Evolutionary conservation across 2,113 vertebrate species (phyloP).

Genomic region (Acanthochromis polyacanthus): DNA sequence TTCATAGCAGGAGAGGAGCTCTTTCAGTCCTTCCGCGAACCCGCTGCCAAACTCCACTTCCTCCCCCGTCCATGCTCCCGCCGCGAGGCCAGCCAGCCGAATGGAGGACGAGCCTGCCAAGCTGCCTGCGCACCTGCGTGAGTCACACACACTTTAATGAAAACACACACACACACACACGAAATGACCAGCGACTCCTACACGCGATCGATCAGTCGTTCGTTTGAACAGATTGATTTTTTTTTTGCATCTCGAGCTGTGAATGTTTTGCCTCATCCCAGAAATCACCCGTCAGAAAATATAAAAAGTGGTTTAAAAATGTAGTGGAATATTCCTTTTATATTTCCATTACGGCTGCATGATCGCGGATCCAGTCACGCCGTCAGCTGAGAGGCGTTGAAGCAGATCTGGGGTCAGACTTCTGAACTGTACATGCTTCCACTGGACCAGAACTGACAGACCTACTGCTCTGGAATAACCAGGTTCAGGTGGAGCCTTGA

Average conservation of each 20-base stretch:
- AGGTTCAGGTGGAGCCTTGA: conserved; percentile 6
- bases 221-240: conserved; percentile 34
- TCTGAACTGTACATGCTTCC: conserved; percentile 10
- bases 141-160: conserved; percentile 87
- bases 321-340: too few relatives aligned
- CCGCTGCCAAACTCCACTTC: conserved; percentile 92
- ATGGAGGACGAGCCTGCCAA: conserved; percentile 95
- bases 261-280: conserved; percentile 27
- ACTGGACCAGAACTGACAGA: conserved; percentile 51
- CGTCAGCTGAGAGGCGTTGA: conserved; percentile 31
- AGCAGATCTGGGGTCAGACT: conserved; percentile 55
- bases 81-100: conserved; percentile 89
- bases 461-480: conserved; percentile 30
- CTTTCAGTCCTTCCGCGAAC: conserved; percentile 95
- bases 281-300: too few relatives aligned
- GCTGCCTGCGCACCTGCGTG: conserved; percentile 96
- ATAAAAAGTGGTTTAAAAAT: too few relatives aligned
- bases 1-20: conserved; percentile 96
- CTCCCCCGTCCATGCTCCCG: conserved; percentile 94
- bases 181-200: conserved; percentile 44
- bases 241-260: conserved; percentile 5
- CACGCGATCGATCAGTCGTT: conserved; percentile 42
- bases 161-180: conserved; percentile 60
- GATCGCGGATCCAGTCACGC: too few relatives aligned
- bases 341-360: too few relatives aligned